Evolutionary conservation across 2,888 invertebrate genomes (phyloP).

Genomic region (Macrosoma leucophasiata): DNA sequence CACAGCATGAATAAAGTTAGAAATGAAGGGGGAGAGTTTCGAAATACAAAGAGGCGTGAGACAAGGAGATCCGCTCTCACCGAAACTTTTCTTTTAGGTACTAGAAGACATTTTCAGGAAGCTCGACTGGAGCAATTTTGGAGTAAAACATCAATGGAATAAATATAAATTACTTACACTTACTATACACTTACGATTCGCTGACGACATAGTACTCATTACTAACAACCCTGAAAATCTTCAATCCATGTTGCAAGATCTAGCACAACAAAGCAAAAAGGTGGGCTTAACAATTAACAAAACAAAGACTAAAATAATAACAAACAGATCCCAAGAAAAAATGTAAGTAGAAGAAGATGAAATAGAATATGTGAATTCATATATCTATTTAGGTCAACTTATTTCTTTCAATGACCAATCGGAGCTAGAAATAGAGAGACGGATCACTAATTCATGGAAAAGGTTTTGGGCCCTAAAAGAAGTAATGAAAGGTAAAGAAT

Average conservation of each 20-base stretch:
- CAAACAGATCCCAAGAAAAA: conserved; percentile 8
- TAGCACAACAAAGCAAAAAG: conserved; percentile 3
- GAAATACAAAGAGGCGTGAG: no score
- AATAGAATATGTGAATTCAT: neutral
- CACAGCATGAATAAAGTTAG: conserved; percentile 15
- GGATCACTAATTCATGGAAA: neutral
- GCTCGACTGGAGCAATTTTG: conserved; percentile 2
- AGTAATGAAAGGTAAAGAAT: conserved; percentile 16
- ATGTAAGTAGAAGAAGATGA: conserved; percentile 1
- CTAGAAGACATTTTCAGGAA: conserved; percentile 2
- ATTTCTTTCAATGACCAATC: neutral
- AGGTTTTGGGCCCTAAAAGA: conserved; percentile 16
- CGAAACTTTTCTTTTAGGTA: conserved; percentile 5
- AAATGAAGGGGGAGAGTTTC: conserved; percentile 10
- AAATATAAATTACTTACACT: no score
- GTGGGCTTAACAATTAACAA: conserved; percentile 7
- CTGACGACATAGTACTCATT: conserved; percentile 2
- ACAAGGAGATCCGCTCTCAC: conserved; percentile 8
- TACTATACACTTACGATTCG: conserved; percentile 1
- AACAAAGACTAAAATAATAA: conserved; percentile 9
- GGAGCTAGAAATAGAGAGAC: neutral
- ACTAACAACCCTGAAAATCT: conserved; percentile 1
- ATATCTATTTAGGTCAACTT: neutral
- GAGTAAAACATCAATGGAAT: conserved; percentile 8
- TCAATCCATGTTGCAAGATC: conserved; percentile 3